These are phyloP conservation scores for Pterois miles DNA, from an alignment of 2,797 vertebrate species.

Conservation along the genomic window DNA sequence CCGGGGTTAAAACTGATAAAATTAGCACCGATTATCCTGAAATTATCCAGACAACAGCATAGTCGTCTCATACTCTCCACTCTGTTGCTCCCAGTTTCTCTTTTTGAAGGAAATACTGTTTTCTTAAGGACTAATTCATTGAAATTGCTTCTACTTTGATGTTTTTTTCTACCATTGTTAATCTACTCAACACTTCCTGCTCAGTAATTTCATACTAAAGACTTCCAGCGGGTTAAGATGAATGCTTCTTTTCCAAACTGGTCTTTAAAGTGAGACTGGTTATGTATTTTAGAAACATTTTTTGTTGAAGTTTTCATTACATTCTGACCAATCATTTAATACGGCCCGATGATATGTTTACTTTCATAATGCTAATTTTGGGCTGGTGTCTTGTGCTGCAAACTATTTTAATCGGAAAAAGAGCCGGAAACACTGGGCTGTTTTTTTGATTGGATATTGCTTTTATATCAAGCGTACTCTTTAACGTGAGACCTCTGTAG, in stretches of 20 bases:
- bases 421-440: too few relatives aligned
- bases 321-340: too few relatives aligned
- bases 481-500: conserved; percentile 9
- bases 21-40: not conserved
- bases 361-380: too few relatives aligned
- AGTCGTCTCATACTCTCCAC: too few relatives aligned
- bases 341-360: too few relatives aligned
- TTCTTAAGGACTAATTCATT: not conserved
- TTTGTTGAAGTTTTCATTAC: too few relatives aligned
- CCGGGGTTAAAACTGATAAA: not conserved
- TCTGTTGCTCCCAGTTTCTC: not conserved
- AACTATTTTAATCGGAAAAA: too few relatives aligned
- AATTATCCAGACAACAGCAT: not conserved
- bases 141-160: not conserved
- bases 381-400: too few relatives aligned
- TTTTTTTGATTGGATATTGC: too few relatives aligned
- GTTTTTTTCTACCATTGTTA: not conserved
- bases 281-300: too few relatives aligned
- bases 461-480: not conserved
- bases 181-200: conserved; percentile 4
- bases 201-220: not conserved
- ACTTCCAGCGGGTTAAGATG: not conserved
- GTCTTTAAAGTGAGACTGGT: not conserved
- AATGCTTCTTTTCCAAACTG: not conserved
- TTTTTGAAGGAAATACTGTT: not conserved